Evolutionary conservation across 2,797 vertebrate genomes (phyloP), one percentile per base, ranked within the genome.

Genomic region (Lycodopsis pacificus): DNA sequence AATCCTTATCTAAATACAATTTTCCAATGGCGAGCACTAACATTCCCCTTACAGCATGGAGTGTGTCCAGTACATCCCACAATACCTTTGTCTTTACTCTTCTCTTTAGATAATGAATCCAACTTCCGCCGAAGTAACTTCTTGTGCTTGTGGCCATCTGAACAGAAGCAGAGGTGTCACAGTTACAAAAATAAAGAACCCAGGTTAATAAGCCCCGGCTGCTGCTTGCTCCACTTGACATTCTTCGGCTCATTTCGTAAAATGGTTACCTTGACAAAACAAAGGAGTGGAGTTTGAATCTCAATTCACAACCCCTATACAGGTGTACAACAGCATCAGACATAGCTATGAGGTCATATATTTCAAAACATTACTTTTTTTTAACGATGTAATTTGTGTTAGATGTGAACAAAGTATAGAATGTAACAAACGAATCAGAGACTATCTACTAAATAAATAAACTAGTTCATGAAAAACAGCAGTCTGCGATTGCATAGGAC

Each of bases 81-180:
- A 25, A 75, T 89, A 96, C 95, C 95, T 96, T 96, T 98, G 95
- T 98, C 98, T 97, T 95, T 97, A 84, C 96, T 97, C 93, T 97
- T 99, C 93, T 99, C 98, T 90, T 99, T 99, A 49, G 97, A 96
- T 82, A 99, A 92, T 4, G 98, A 98, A 91, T 99, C 98, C 95
- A 99, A 91, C 96, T 99, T 99, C 94, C 95, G 97, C 93, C 97
- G 95, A 64, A 99, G 94, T 20, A 96, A 97, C 88, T 97, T 99
- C 94, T 99, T 99, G 90, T 95, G 95, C 92, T 99, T 99, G 87
- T 97, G 96, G 36, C 96, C 96, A 96, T 97, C 98, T 99, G 94
- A 66, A 95, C 92, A 86, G 81, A 32, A 57, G 71, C 40, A 62
- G 20, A 75, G 19, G 32, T 51, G 9, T 53, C n/a, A 57, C 34